Evolutionary conservation across 2,113 vertebrate species (phyloP), one percentile per base, ranked within the genome.

Genomic region (Sceloporus undulatus): DNA sequence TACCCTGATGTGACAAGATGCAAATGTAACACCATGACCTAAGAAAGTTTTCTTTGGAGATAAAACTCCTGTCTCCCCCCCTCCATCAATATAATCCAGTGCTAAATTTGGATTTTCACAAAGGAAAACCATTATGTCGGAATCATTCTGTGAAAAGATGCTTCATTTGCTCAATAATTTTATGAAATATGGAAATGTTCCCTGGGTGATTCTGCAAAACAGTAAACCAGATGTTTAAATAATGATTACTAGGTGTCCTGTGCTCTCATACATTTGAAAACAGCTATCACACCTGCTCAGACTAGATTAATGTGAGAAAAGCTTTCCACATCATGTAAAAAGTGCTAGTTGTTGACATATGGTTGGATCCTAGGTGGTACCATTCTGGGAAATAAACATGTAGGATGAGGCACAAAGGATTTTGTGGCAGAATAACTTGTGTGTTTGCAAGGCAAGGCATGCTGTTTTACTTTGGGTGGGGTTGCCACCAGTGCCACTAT

Each of bases 221-320:
- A 65, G 42, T 82, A 9, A 11, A 66, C 81, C 18, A 88, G 56
- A 76, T 82, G 81, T 84, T 92, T 86, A 68, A 88, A n/a, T 88
- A 0, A 0, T 66, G 75, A 78, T 76, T 66, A 78, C 59, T 78
- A 78, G 29, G 40, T 78, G 59, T 78, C 34, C 59, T 88, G 29
- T 56, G 81, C 59, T 70, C 38, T 77, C 42, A 52, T 34, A 48
- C 68, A 18, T 77, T 83, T 38, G 9, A 9, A 88, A 88, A 38
- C 70, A 80, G 62, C 82, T 76, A 48, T 18, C 79, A 8, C 59
- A 16, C 54, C 84, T 80, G 84, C 84, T 62, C 70, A 42, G 1
- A 29, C 21, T 85, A 18, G 1, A 1, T 9, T 68, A 79, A 87
- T n/a, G 59, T 0, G 5, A 66, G 25, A 9, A 1, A 11, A 77